Conservation (phyloP, 2,113 vertebrate species). For the Colius striatus region DNA sequence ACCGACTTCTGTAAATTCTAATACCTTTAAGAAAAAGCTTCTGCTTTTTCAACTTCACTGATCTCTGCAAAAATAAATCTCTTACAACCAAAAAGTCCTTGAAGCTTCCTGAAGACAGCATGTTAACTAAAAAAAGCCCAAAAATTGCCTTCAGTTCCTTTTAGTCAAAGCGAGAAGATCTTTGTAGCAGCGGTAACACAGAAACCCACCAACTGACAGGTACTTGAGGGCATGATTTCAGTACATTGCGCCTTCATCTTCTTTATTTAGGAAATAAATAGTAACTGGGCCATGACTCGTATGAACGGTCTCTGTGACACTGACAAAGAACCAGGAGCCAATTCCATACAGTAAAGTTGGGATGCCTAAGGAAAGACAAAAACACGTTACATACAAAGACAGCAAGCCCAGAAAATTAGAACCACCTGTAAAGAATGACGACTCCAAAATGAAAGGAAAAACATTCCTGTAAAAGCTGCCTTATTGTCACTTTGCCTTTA, state of each 20-base stretch:
- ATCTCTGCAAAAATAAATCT: neutral
- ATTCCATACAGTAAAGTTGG: conserved; percentile 94
- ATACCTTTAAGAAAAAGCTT: neutral
- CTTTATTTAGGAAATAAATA: conserved; percentile 96
- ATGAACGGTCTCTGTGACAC: conserved; percentile 90
- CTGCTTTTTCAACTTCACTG: neutral
- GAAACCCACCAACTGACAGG: conserved; percentile 15
- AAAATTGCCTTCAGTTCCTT: neutral
- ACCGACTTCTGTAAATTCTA: neutral
- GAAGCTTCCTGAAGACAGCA: neutral
- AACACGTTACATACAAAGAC: neutral
- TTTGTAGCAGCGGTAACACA: conserved; percentile 5
- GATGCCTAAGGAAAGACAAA: conserved; percentile 84
- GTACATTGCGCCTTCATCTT: conserved; percentile 91
- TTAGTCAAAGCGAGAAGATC: conserved; percentile 42
- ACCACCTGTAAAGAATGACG: neutral
- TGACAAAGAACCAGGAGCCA: conserved; percentile 93
- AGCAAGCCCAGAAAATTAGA: neutral
- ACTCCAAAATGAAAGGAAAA: neutral
- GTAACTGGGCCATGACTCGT: conserved; percentile 90
- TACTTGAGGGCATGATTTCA: conserved; percentile 61
- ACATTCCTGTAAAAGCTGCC: neutral
- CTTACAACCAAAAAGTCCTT: neutral
- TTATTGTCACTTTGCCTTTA: neutral
- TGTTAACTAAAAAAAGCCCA: neutral